Percentiles rank a stretch among this genome's conserved stretches.
phyloP scores from a whole-genome alignment of 30 jellyfish, hydroid and myxozoan genomes.

The Pseudorhiza aurosa region DNA sequence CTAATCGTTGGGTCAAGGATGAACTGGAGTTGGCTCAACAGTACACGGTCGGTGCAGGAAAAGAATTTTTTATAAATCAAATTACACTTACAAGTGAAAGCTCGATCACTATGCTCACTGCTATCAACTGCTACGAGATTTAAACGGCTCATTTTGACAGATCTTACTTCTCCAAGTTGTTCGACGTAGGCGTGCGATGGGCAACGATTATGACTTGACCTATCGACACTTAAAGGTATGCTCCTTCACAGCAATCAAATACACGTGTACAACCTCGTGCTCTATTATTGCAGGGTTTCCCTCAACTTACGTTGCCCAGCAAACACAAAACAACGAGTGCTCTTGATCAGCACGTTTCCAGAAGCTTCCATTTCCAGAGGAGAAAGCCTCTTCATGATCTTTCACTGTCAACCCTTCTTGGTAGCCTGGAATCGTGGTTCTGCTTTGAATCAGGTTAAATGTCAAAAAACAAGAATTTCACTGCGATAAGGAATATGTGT shows the following conservation, averaged over 20 bases:
- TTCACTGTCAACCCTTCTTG: no score
- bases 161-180: not conserved
- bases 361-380: no score
- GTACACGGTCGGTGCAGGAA: not conserved
- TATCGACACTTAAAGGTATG: not conserved
- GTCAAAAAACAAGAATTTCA: no score
- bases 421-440: no score
- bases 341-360: no score
- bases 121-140: conserved; percentile 76
- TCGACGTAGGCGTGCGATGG: conserved; percentile 5
- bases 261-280: not conserved
- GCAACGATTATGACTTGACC: not conserved
- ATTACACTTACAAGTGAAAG: conserved; percentile 67
- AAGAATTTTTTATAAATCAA: not conserved
- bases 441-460: no score
- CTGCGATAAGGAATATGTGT: no score
- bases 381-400: no score
- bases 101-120: conserved; percentile 88
- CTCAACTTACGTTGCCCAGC: no score
- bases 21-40: not conserved
- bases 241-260: not conserved
- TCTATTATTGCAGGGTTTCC: not conserved
- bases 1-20: no score
- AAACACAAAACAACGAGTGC: no score
- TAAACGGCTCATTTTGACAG: conserved; percentile 39